Conservation (phyloP, 2,888 invertebrate genomes). For the Oligia fasciuncula region DNA sequence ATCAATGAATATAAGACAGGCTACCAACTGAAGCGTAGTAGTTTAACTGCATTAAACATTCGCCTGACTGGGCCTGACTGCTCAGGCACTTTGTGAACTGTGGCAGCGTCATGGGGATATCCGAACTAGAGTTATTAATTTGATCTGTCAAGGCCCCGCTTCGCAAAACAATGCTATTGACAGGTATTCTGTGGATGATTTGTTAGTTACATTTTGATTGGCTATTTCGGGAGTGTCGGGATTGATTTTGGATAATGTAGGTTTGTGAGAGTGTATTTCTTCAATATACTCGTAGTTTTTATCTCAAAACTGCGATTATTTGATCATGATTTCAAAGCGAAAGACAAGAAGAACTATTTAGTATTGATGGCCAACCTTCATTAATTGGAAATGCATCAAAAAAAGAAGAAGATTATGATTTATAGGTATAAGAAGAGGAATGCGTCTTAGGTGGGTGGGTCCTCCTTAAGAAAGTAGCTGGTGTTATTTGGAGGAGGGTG, state of each 20-base stretch:
- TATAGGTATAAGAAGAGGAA: neutral
- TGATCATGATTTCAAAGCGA: neutral
- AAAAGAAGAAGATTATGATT: too few relatives aligned
- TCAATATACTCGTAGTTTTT: neutral
- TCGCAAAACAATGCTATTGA: slow-evolving; percentile 57
- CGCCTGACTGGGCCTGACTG: slow-evolving; percentile 23
- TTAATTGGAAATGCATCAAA: neutral
- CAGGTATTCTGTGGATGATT: slow-evolving; percentile 40
- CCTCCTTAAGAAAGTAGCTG: neutral
- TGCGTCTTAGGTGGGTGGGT: neutral
- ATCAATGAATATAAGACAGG: slow-evolving; percentile 39
- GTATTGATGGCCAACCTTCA: too few relatives aligned
- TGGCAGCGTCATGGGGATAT: slow-evolving; percentile 60
- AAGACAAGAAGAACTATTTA: neutral
- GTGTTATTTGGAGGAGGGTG: neutral
- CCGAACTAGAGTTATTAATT: slow-evolving; percentile 64
- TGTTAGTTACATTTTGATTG: slow-evolving; percentile 49
- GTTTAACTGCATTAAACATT: slow-evolving; percentile 62
- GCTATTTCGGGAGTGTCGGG: slow-evolving; percentile 29
- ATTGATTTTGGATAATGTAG: slow-evolving; percentile 16
- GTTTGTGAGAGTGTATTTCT: neutral
- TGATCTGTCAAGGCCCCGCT: slow-evolving; percentile 57
- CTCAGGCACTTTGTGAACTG: slow-evolving; percentile 55
- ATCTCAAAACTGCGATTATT: neutral
- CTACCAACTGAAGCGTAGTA: slow-evolving; percentile 38